A percentile compares a stretch with the other conserved stretches of the same genome.
Conservation (phyloP, 2,888 invertebrate genomes). For the Thera obeliscata region DNA sequence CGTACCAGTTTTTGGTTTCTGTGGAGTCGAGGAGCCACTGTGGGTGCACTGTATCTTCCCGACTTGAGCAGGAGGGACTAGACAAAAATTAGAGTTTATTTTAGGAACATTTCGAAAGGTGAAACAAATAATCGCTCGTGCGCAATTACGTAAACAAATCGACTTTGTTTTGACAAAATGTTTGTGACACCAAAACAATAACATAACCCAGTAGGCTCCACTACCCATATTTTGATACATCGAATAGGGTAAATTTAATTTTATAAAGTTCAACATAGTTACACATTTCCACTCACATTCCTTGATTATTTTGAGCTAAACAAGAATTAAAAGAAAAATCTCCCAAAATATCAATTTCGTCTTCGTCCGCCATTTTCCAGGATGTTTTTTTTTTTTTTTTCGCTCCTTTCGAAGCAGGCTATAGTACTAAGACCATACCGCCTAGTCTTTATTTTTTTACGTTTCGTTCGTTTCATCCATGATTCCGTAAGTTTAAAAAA, state of each 20-base stretch:
- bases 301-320: slow-evolving; percentile 84
- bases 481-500: no score
- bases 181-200: slow-evolving; percentile 49
- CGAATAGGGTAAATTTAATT: background rate
- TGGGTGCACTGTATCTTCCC: slow-evolving; percentile 86
- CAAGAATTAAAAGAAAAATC: slow-evolving; percentile 88
- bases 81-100: slow-evolving; percentile 10
- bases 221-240: background rate
- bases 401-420: no score
- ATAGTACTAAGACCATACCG: no score
- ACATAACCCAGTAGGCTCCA: slow-evolving; percentile 3
- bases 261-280: background rate
- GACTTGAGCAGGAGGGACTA: slow-evolving; percentile 80
- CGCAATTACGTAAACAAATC: slow-evolving; percentile 29
- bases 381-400: no score
- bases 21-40: slow-evolving; percentile 87
- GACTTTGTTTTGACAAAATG: slow-evolving; percentile 45
- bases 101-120: background rate
- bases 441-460: no score
- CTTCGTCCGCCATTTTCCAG: slow-evolving; percentile 87
- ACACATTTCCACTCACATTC: slow-evolving; percentile 78
- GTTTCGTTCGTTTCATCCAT: no score
- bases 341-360: slow-evolving; percentile 89
- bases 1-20: slow-evolving; percentile 85
- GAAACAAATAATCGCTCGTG: background rate